Evolutionary conservation across 2,888 invertebrate species (phyloP).

Genomic region (Meghimatium bilineatum): DNA sequence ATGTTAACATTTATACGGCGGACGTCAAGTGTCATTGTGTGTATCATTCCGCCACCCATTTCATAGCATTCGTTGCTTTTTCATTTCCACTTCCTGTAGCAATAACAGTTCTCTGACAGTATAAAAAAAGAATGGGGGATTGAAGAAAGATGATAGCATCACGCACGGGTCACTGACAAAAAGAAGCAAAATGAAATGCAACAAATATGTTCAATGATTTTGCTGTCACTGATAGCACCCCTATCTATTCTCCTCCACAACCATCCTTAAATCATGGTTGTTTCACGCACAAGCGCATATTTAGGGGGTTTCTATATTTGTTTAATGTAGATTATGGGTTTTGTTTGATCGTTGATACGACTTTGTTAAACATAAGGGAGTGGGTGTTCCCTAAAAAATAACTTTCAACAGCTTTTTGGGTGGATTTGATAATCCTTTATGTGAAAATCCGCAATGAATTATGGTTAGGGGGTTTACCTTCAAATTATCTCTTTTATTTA

Average conservation of each 20-base stretch:
- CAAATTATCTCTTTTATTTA: no score
- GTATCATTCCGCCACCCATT: neutral
- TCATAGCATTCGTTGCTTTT: neutral
- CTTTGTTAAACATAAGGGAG: no score
- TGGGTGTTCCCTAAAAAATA: no score
- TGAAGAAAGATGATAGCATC: neutral
- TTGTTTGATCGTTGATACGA: no score
- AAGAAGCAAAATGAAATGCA: neutral
- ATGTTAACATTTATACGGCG: neutral
- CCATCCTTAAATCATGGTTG: no score
- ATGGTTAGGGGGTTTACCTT: no score
- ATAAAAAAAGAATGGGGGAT: neutral
- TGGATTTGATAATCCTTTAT: no score
- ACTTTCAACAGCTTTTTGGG: no score
- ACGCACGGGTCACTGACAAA: neutral
- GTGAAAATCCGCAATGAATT: no score
- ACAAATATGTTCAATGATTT: neutral
- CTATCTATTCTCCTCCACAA: neutral
- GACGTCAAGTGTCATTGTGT: neutral
- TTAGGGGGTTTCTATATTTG: no score
- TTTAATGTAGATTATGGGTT: no score
- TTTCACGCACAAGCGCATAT: no score
- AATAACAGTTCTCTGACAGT: neutral
- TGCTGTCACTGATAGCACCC: neutral
- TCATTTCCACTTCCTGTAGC: neutral